phyloP scores from a whole-genome alignment of 2,888 invertebrate species.

The Apamea monoglypha region DNA sequence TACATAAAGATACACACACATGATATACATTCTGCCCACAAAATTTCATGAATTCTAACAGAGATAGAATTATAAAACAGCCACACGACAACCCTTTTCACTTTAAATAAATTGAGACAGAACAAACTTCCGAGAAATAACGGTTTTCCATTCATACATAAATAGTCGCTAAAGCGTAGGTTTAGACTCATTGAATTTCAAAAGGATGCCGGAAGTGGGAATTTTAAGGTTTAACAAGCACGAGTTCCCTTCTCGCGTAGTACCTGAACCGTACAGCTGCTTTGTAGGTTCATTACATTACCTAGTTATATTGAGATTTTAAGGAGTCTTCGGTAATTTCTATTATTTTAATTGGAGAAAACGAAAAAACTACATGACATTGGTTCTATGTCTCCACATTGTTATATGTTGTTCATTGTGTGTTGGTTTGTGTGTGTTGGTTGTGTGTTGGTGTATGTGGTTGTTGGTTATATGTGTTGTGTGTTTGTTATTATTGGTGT shows the following conservation, averaged over 20 bases:
- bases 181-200: constrained; percentile 15
- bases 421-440: too few species aligned
- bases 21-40: too few species aligned
- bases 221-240: constrained; percentile 8
- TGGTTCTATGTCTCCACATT: not conserved
- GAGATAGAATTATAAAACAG: not conserved
- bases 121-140: not conserved
- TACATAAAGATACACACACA: too few species aligned
- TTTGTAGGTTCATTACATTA: too few species aligned
- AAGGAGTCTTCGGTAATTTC: not conserved
- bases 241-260: not conserved
- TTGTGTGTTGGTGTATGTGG: too few species aligned
- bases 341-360: not conserved
- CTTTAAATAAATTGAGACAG: not conserved
- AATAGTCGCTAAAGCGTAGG: not conserved
- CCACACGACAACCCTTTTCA: not conserved
- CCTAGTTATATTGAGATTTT: not conserved
- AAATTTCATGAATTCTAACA: too few species aligned
- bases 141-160: not conserved
- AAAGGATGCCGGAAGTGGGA: constrained; percentile 12
- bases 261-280: not conserved
- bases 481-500: too few species aligned
- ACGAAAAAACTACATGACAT: not conserved
- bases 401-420: too few species aligned
- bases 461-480: too few species aligned